Evolutionary conservation across 2,797 vertebrate genomes (phyloP), one percentile per base, ranked within the genome.

Genomic region (Cynopterus sphinx): DNA sequence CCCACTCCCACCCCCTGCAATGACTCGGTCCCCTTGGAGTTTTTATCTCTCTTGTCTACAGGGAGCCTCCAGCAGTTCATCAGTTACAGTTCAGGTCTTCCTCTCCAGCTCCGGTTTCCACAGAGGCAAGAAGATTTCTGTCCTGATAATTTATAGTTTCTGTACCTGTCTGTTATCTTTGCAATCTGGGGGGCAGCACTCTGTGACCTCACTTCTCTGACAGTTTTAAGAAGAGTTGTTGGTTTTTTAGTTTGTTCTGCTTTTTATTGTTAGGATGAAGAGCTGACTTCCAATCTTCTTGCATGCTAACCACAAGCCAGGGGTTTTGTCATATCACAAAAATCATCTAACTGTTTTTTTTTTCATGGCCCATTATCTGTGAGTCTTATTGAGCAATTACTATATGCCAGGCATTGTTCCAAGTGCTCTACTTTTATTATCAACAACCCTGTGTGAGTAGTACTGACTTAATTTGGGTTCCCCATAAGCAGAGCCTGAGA

Each of bases 311-410:
- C 17, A 24, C 21, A 65, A 33, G 33, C 31, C 11, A 84, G 26
- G 59, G 51, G 26, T 68, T 89, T 95, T 89, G 36, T 84, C 71
- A 63, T 21, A 55, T 77, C 53, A 43, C 3, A 19, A 13, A 65
- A 17, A 43, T 17, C 28, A 74, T 61, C 67, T 51, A 6, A 74
- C 41, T 13, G 9, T 10, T 79, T 68, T 92, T 77, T 49, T 49
- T 49, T 79, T 31, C 2, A 33, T 71, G 96, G 59, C 24, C 57
- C n/a, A 51, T 86, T 96, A 93, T 97, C 21, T 71, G 9, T 81
- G 33, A 55, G 70, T 70, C 26, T 83, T 86, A 57, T 0, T 36
- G 87, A 68, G n/a, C 70, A 51, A 88, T 88, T 67, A 51, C 13
- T 74, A 57, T 51, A 39, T 79, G 15, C 49, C 78, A 89, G 46